Conservation (phyloP, 2,888 invertebrate genomes). For the Agrochola circellaris region DNA sequence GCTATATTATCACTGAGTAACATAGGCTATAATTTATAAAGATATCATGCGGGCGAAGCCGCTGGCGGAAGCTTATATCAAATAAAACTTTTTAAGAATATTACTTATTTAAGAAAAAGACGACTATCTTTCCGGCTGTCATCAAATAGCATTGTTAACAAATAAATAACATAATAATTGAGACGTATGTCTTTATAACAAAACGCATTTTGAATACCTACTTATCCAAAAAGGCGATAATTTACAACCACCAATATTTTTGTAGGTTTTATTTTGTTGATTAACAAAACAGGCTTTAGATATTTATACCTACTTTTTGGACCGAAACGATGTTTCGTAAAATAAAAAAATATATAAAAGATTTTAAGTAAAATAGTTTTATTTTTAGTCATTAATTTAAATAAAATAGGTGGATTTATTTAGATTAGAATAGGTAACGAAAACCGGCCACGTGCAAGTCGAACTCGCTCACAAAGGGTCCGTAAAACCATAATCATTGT, state of each 20-base stretch:
- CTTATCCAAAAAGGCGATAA: conserved; percentile 42
- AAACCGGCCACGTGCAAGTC: background rate
- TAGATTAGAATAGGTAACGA: no score
- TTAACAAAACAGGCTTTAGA: background rate
- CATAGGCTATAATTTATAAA: no score
- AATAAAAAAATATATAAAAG: background rate
- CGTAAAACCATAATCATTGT: background rate
- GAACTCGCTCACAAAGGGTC: background rate
- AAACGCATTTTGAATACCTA: conserved; percentile 1
- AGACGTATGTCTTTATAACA: conserved; percentile 42
- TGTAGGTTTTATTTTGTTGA: conserved; percentile 20
- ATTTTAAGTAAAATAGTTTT: no score
- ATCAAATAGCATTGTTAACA: conserved; percentile 13
- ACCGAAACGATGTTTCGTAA: background rate
- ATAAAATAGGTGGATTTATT: no score
- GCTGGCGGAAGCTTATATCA: background rate
- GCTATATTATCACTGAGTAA: no score
- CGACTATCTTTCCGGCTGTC: background rate
- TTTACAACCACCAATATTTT: conserved; percentile 25
- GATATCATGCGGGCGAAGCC: no score
- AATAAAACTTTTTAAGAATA: background rate
- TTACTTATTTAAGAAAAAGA: background rate
- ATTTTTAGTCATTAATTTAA: no score
- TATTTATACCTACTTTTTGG: background rate
- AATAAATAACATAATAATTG: conserved; percentile 44